These are phyloP conservation scores for Globodera rostochiensis DNA, from an alignment of 1,140 invertebrate species.

Conservation along the genomic window DNA sequence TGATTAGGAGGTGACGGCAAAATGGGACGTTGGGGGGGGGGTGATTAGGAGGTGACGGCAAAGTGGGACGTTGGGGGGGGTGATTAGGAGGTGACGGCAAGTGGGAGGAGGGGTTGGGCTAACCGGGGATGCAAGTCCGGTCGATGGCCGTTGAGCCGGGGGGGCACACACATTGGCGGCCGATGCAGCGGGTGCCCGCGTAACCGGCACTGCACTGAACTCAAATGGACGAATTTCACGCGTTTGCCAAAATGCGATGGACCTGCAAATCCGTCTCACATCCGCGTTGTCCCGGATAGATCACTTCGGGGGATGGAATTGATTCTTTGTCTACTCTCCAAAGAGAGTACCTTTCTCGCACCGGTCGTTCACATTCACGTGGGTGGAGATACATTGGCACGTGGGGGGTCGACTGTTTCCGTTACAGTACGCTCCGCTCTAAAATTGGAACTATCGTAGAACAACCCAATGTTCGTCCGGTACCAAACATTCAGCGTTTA, in stretches of 20 bases:
- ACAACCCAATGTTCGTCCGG: neutral
- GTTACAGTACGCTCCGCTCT: slow-evolving; percentile 62
- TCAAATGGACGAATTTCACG: neutral
- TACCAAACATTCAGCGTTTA: slow-evolving; percentile 63
- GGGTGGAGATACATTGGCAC: slow-evolving; percentile 64
- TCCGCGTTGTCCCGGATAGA: slow-evolving; percentile 62
- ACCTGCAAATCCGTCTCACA: slow-evolving; percentile 54
- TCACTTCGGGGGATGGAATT: slow-evolving; percentile 45
- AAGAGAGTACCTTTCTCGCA: slow-evolving; percentile 58
- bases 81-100: neutral
- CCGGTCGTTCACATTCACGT: slow-evolving; percentile 58
- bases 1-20: neutral
- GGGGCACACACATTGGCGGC: slow-evolving; percentile 60
- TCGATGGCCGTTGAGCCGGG: slow-evolving; percentile 59
- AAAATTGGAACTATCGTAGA: neutral
- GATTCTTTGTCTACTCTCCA: neutral
- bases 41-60: neutral
- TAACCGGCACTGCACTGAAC: slow-evolving; percentile 58
- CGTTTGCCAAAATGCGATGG: neutral
- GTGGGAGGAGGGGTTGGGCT: neutral
- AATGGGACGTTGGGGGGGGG: too few species aligned
- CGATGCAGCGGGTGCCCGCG: slow-evolving; percentile 54
- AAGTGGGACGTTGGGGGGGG: too few species aligned
- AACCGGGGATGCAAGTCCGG: slow-evolving; percentile 62
- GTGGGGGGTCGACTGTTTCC: slow-evolving; percentile 63